Conservation (phyloP, 2,113 vertebrate species). For the Colinus virginianus region DNA sequence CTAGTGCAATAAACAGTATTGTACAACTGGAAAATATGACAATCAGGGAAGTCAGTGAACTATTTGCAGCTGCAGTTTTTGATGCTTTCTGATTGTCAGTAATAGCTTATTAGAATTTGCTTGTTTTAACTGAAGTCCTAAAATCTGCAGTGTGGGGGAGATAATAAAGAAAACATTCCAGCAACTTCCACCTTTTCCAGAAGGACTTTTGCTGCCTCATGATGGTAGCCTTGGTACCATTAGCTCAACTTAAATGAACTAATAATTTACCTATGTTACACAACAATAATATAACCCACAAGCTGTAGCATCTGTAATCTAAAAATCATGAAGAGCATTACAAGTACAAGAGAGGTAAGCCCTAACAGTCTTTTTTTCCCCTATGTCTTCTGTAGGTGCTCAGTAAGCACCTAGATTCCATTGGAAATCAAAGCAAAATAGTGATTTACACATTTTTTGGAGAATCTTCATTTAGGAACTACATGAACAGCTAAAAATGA, state of each 20-base stretch:
- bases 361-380: not conserved
- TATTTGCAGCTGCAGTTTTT: conserved; percentile 1
- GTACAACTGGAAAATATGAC: conserved; percentile 15
- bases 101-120: not conserved
- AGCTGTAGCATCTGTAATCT: not conserved
- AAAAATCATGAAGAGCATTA: not conserved
- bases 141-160: not conserved
- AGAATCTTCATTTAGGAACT: not conserved
- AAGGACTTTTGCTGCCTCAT: not conserved
- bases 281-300: not conserved
- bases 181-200: not conserved
- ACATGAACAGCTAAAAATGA: not conserved
- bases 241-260: not conserved
- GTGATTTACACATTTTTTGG: not conserved
- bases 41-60: conserved; percentile 7
- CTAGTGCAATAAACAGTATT: conserved; percentile 3
- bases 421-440: not conserved
- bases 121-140: conserved; percentile 1
- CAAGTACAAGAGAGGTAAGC: accelerated
- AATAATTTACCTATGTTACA: not conserved
- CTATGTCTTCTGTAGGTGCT: not conserved
- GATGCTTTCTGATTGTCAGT: not conserved
- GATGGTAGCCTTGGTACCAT: not conserved
- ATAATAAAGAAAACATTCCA: not conserved
- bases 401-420: not conserved